Base-by-base conservation (phyloP, 30 jellyfish, hydroid and myxozoan species). In the Sanderia malayensis region DNA sequence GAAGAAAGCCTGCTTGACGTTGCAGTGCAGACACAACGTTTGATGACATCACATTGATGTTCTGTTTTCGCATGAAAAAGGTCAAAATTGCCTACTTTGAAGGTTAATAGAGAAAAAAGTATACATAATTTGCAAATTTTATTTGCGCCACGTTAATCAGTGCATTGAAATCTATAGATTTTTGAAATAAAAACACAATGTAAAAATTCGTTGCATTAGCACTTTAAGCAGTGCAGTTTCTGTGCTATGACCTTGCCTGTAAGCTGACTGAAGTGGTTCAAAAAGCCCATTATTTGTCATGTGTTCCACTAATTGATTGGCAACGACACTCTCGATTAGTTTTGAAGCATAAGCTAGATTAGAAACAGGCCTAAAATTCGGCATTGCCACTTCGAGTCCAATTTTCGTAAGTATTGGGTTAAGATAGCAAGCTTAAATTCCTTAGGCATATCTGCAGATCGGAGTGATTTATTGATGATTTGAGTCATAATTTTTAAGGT, bases 351-450 rank as follows among this genome's bases (percentile, higher is more conserved):
- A 26, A 64, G 81, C 82, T 67, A 78, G 83, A 67, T 64, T 67
- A 3, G 82, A 80, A 41, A 80, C 84, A 65, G 84, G 84, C 70
- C 83, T 57, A 69, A 67, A 78, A 80, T 80, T 80, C 44, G 78
- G 84, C 77, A n/a, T 66, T 69, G 31, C 78, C 78, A 69, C 84
- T 80, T 52, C 78, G 73, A 80, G 78, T 53, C 92, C 77, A 80
- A 58, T 24, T 80, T 80, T 67, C 59, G 67, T 60, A 80, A 79
- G 60, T 30, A 63, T 44, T 72, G 88, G 61, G 52, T 76, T 63
- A 76, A 23, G 74, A 76, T 76, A 44, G 89, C 89, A 63, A 64
- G 71, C 89, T 77, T 45, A 64, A 77, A 77, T 61, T 45, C 87
- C 79, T 61, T 60, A 75, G 87, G 78, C 87, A 75, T 75, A 32